Percentiles rank a stretch among this genome's conserved stretches.
These are phyloP conservation scores for Ellobium chinense DNA, from an alignment of 2,888 invertebrate species.

Conservation along the genomic window DNA sequence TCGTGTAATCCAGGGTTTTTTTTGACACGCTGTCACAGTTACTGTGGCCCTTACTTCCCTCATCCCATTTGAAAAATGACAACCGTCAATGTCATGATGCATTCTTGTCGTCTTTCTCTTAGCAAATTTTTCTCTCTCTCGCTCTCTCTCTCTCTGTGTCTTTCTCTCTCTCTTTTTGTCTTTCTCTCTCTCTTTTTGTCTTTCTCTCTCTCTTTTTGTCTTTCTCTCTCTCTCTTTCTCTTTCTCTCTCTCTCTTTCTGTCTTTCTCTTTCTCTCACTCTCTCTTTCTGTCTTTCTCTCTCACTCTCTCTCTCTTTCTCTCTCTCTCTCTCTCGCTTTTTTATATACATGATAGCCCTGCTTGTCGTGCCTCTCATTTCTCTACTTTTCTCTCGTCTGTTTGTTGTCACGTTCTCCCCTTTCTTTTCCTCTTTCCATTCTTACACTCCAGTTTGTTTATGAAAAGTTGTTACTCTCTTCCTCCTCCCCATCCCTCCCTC, in stretches of 20 bases:
- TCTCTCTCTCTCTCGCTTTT: not conserved
- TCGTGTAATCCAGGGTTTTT: not conserved
- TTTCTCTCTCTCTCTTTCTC: not conserved
- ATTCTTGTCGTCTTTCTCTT: not conserved
- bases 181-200: conserved; percentile 9
- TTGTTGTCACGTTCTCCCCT: no score
- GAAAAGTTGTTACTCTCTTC: no score
- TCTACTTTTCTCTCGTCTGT: no score
- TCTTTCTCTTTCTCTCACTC: not conserved
- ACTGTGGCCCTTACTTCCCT: conserved; percentile 16
- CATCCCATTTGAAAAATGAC: not conserved
- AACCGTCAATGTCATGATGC: not conserved
- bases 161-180: not conserved
- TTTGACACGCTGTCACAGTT: not conserved
- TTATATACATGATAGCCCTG: not conserved
- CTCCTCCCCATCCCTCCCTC: no score
- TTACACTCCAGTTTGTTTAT: no score
- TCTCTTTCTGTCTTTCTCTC: not conserved
- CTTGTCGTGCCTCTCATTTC: not conserved
- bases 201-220: conserved; percentile 8
- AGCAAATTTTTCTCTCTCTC: conserved; percentile 6
- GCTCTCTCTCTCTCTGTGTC: not conserved
- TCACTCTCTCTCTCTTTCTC: conserved; percentile 3
- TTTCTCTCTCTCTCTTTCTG: not conserved
- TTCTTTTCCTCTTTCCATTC: no score